A percentile compares a stretch with the other conserved stretches of the same genome.
phyloP scores from a whole-genome alignment of 2,113 vertebrate species.

The Caracal caracal region DNA sequence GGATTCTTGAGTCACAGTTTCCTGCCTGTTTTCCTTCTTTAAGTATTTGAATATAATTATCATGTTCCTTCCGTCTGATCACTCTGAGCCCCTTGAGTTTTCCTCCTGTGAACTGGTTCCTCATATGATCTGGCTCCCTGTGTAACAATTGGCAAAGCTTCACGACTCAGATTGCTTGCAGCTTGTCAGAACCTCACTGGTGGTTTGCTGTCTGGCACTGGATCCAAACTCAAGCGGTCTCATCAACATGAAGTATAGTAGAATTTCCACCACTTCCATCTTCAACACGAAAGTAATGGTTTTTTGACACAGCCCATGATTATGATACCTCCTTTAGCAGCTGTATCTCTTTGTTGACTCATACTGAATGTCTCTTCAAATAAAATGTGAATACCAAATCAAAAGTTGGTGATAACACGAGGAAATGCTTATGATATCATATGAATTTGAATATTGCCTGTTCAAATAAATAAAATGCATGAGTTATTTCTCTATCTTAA shows the following conservation, averaged over 20 bases:
- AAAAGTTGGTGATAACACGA: neutral
- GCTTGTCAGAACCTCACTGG: neutral
- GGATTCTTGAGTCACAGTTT: neutral
- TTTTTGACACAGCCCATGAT: neutral
- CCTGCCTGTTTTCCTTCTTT: neutral
- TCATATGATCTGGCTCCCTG: neutral
- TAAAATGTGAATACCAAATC: neutral
- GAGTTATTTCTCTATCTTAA: neutral
- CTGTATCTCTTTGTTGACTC: neutral
- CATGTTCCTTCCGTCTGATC: neutral
- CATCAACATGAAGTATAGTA: neutral
- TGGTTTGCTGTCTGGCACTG: neutral
- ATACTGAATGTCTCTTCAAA: neutral
- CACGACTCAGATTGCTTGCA: neutral
- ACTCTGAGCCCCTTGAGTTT: constrained; percentile 1
- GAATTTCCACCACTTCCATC: neutral
- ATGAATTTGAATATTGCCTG: neutral
- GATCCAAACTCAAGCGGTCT: neutral
- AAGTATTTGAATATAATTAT: neutral
- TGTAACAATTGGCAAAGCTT: neutral
- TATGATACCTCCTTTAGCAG: neutral
- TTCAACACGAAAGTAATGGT: neutral
- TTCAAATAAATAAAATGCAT: neutral
- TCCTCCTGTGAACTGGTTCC: neutral
- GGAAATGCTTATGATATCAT: neutral